These are phyloP conservation scores for Epirrhoe tristata DNA, from an alignment of 2,888 invertebrate genomes.

Conservation along the genomic window DNA sequence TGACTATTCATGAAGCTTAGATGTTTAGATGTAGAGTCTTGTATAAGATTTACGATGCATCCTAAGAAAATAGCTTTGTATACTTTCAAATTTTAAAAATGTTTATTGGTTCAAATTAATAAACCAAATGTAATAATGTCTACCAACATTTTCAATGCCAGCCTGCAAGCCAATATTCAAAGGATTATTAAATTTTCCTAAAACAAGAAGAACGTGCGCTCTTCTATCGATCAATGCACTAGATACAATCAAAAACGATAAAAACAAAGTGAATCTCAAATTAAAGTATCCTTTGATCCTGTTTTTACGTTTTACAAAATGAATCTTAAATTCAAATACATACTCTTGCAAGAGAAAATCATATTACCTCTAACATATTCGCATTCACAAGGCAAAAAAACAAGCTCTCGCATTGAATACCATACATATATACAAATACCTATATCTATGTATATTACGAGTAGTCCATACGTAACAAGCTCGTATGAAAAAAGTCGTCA, in stretches of 20 bases:
- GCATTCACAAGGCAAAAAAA: slow-evolving; percentile 33
- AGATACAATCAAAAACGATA: background rate
- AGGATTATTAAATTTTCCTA: background rate
- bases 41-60: background rate
- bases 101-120: background rate
- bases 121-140: no score
- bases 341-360: slow-evolving; percentile 30
- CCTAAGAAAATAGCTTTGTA: background rate
- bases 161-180: no score
- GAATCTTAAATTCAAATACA: slow-evolving; percentile 15
- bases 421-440: slow-evolving; percentile 17
- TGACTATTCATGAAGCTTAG: slow-evolving; percentile 20
- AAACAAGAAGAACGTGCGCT: background rate
- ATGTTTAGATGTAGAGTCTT: slow-evolving; percentile 7
- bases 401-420: slow-evolving; percentile 26
- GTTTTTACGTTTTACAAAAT: background rate
- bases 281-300: background rate
- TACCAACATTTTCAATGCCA: no score
- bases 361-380: slow-evolving; percentile 30
- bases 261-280: background rate
- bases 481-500: slow-evolving; percentile 39
- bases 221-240: background rate
- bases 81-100: background rate
- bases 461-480: slow-evolving; percentile 35
- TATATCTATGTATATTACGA: background rate